Conservation (phyloP, 2,888 invertebrate species). For the Pimpla rufipes region DNA sequence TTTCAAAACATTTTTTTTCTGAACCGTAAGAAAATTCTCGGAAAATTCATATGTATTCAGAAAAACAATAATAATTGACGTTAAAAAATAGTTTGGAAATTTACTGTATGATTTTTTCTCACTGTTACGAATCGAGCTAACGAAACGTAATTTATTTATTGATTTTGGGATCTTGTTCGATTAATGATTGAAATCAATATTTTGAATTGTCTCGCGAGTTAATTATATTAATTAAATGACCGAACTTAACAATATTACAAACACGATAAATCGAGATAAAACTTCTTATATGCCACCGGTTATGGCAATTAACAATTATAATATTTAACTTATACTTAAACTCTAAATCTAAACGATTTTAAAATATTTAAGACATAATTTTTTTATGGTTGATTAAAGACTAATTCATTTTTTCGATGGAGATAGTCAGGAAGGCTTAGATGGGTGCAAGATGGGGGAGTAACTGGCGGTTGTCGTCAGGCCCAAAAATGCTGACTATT, state of each 20-base stretch:
- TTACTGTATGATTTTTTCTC: too few relatives aligned
- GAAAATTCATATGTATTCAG: too few relatives aligned
- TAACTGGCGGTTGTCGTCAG: neutral
- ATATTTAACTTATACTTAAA: neutral
- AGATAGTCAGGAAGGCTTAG: neutral
- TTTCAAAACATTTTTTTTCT: too few relatives aligned
- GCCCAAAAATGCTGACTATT: neutral
- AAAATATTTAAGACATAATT: neutral
- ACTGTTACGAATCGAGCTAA: neutral
- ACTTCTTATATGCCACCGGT: neutral
- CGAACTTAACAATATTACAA: neutral
- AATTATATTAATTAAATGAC: neutral
- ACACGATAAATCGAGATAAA: too few relatives aligned
- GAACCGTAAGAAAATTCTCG: too few relatives aligned
- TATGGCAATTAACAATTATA: neutral
- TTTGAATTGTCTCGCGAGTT: neutral
- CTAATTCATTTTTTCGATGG: neutral
- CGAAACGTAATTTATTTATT: neutral
- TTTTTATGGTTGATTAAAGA: neutral
- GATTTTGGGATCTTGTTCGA: neutral
- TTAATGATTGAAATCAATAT: neutral
- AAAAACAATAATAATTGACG: too few relatives aligned
- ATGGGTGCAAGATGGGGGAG: too few relatives aligned
- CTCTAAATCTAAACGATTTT: neutral
- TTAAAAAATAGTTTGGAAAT: too few relatives aligned